phyloP scores from a whole-genome alignment of 2,888 invertebrate species.

The Acronicta aceris region DNA sequence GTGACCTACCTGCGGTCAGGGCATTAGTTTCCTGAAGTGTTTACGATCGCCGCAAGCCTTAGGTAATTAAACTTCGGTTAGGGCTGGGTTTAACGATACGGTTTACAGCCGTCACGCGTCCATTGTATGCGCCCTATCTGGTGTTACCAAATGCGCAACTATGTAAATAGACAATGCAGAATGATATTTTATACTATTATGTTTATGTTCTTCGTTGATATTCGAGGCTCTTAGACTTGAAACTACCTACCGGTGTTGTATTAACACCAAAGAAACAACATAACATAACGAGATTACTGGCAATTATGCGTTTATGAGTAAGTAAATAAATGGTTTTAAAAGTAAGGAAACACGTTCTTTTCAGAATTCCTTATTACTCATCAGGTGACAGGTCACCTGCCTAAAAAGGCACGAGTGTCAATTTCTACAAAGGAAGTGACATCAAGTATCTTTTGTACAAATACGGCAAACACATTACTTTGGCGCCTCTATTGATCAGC shows the following conservation, averaged over 20 bases:
- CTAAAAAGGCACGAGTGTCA: slow-evolving; percentile 48
- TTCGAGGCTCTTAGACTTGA: background rate
- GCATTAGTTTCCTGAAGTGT: slow-evolving; percentile 82
- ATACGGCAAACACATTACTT: slow-evolving; percentile 76
- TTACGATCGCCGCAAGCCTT: slow-evolving; percentile 73
- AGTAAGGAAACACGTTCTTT: slow-evolving; percentile 11
- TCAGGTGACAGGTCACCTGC: slow-evolving; percentile 37
- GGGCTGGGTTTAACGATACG: slow-evolving; percentile 75
- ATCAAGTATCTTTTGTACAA: slow-evolving; percentile 76
- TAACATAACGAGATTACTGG: background rate
- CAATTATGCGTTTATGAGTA: background rate
- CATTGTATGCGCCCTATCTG: slow-evolving; percentile 69
- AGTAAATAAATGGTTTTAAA: no score
- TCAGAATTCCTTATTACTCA: slow-evolving; percentile 42
- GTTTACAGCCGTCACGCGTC: slow-evolving; percentile 72
- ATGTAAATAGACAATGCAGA: slow-evolving; percentile 65
- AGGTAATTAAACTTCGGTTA: slow-evolving; percentile 83
- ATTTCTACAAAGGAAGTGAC: slow-evolving; percentile 76
- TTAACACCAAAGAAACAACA: no score
- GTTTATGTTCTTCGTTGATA: background rate
- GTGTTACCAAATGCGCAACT: slow-evolving; percentile 70
- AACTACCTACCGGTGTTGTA: background rate
- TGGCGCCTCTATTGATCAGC: slow-evolving; percentile 67
- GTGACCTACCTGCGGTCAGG: slow-evolving; percentile 83
- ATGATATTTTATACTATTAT: slow-evolving; percentile 19